These are phyloP conservation scores for Ommatoiulus sabulosus DNA, from an alignment of 2,888 invertebrate genomes.

Conservation along the genomic window DNA sequence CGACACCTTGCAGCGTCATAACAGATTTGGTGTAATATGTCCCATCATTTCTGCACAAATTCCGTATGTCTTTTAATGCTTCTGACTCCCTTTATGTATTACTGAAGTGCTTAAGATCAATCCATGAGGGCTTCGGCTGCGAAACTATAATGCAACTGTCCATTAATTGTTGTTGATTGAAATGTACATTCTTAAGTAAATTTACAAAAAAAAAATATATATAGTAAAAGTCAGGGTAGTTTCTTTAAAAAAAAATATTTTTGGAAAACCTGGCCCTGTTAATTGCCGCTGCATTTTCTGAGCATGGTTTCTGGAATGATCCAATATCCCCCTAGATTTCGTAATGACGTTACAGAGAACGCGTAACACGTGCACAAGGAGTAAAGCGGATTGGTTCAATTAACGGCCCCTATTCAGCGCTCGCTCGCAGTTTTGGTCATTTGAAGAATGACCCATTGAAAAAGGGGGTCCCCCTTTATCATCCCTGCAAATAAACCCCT, in stretches of 20 bases:
- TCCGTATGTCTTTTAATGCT: background rate
- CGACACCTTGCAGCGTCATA: constrained; percentile 26
- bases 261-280: too few species aligned
- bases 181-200: too few species aligned
- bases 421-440: constrained; percentile 37
- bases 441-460: constrained; percentile 28
- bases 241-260: too few species aligned
- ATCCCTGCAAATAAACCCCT: constrained; percentile 33
- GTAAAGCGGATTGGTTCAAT: constrained; percentile 48
- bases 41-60: background rate
- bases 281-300: too few species aligned
- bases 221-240: too few species aligned
- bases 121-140: too few species aligned
- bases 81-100: background rate
- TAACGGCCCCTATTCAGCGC: constrained; percentile 3
- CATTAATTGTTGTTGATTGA: too few species aligned
- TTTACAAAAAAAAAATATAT: too few species aligned
- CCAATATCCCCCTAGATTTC: background rate
- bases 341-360: background rate
- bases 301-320: background rate
- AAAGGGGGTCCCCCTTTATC: background rate
- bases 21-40: background rate
- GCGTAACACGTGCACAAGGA: constrained; percentile 13
- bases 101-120: background rate
- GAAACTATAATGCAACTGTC: too few species aligned